Evolutionary conservation across 2,113 vertebrate species (phyloP), one percentile per base, ranked within the genome.

Genomic region (Falcunculus frontatus): DNA sequence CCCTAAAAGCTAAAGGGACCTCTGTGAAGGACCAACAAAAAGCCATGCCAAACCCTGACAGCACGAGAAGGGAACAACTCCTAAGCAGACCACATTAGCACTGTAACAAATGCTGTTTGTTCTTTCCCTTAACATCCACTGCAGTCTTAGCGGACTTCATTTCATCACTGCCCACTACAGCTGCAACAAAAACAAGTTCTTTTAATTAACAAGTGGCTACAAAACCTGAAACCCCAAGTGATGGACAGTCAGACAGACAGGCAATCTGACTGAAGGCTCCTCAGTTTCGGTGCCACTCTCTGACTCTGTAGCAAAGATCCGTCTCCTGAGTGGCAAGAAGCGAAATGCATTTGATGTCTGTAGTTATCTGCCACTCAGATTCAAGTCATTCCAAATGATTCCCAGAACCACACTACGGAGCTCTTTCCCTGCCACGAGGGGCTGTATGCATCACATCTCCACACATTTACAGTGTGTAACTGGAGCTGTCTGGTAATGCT

Each of bases 401-500:
- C 85, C 70, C 18, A 10, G 33, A 16, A 16, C 83, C 90, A 55
- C 80, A 56, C 55, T 39, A 44, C 0, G 2, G 41, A 94, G 67
- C 77, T 88, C 75, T 5, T 20, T 42, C 32, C 74, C n/a, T 89
- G 76, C 72, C 77, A 79, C 84, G 10, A 90, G 86, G 85, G 70
- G 56, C 64, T 87, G 33, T 19, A 6, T 23, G 69, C 75, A 78
- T 75, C 84, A 78, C 35, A 79, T 81, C 95, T 86, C 84, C 60
- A 16, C 73, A 33, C 78, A n/a, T 69, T 95, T 52, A 55, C 86
- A 87, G 86, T 64, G 84, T 56, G 63, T n/a, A 90, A 83, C 84
- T 77, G 75, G 85, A 90, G 95, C 92, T 93, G 72, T 84, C 94
- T 87, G 56, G 76, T 33, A 86, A 78, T 68, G 83, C 57, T 92